These are phyloP conservation scores for Ibidorhyncha struthersii DNA, from an alignment of 2,113 vertebrate species.

Conservation along the genomic window DNA sequence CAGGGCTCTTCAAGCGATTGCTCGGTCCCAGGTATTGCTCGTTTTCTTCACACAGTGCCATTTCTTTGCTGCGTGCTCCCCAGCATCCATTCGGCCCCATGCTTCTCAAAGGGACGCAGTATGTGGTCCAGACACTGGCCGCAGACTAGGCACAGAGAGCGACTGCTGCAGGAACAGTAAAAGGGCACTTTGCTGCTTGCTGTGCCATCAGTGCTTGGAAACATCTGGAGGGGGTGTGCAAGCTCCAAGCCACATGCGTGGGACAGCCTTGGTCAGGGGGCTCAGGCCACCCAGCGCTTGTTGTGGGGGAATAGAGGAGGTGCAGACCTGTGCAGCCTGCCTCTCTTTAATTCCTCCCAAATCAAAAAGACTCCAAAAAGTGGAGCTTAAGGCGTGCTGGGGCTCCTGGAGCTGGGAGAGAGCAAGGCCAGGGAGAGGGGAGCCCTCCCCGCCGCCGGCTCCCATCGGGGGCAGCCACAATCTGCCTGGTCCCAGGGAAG, in stretches of 20 bases:
- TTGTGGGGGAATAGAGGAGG: background rate
- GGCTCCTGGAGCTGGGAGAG: background rate
- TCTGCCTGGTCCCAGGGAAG: background rate
- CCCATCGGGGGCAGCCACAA: background rate
- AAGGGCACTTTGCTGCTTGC: background rate
- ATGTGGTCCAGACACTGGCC: accelerated
- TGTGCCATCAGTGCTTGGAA: background rate
- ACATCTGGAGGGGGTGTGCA: background rate
- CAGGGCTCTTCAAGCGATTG: background rate
- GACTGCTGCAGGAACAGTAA: background rate
- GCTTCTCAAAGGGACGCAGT: background rate
- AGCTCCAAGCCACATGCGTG: background rate
- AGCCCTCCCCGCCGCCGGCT: background rate
- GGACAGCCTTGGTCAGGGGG: no score
- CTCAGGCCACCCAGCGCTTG: accelerated
- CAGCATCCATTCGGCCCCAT: accelerated
- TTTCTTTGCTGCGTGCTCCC: background rate
- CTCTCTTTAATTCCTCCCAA: background rate
- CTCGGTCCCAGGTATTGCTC: background rate
- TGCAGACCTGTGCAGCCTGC: background rate
- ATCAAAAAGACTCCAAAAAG: background rate
- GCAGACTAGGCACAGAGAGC: background rate
- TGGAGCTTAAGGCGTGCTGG: background rate
- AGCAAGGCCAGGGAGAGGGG: background rate
- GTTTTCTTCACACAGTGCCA: background rate